phyloP scores from a whole-genome alignment of 2,888 invertebrate species.

The Allygus modestus region DNA sequence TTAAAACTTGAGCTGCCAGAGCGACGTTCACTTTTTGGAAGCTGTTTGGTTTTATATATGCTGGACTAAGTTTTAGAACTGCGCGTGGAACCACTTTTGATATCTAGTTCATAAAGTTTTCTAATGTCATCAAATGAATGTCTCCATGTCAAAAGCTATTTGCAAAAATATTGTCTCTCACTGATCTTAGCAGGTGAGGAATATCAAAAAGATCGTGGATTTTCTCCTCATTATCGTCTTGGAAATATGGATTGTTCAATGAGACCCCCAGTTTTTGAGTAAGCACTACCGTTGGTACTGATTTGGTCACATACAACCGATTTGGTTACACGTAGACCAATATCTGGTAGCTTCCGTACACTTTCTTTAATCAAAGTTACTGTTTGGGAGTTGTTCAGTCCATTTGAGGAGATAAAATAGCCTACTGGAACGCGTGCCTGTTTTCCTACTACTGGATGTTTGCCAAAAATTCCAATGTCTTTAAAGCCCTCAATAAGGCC shows the following conservation, averaged over 20 bases:
- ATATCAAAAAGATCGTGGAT: constrained; percentile 68
- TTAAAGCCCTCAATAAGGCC: constrained; percentile 69
- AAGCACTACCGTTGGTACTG: constrained; percentile 67
- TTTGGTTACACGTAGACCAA: constrained; percentile 67
- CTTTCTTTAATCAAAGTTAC: constrained; percentile 53
- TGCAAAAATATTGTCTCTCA: constrained; percentile 67
- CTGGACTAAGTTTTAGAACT: constrained; percentile 68
- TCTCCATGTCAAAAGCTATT: constrained; percentile 64
- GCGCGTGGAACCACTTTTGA: constrained; percentile 64
- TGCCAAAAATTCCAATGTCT: constrained; percentile 67
- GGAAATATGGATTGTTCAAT: constrained; percentile 62
- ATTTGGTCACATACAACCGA: constrained; percentile 69
- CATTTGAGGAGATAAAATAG: constrained; percentile 67
- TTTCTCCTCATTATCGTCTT: no score
- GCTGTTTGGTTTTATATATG: constrained; percentile 67
- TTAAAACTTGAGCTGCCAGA: constrained; percentile 69
- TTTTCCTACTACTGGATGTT: background rate
- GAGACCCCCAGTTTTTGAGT: constrained; percentile 66
- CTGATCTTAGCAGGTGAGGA: constrained; percentile 68
- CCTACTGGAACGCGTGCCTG: constrained; percentile 64
- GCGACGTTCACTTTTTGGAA: constrained; percentile 70
- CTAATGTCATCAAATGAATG: constrained; percentile 66
- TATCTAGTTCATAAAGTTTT: constrained; percentile 66
- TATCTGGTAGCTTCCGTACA: constrained; percentile 60
- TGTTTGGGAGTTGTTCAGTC: constrained; percentile 44